Evolutionary conservation across 2,113 vertebrate genomes (phyloP), one percentile per base, ranked within the genome.

Genomic region (Pygoscelis antarcticus): DNA sequence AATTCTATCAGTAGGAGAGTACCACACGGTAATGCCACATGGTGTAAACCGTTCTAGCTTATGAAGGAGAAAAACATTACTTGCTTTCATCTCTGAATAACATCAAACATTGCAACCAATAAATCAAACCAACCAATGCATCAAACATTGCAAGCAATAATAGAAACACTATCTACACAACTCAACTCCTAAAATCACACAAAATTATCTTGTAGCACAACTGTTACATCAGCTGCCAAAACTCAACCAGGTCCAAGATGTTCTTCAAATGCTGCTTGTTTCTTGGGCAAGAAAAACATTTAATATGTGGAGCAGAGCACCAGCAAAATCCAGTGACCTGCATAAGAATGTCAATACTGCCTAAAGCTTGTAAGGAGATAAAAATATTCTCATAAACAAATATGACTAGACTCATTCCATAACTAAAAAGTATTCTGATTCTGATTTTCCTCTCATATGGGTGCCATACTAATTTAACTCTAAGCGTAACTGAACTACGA

Each of bases 1-100:
- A 21, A 82, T 57, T n/a, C 30, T 42, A 19, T 51, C 54, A 78
- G 42, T 27, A 84, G 71, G 66, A 54, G n/a, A 34, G 29, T 1
- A 3, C 7, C 5, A 49, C 52, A 17, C 0, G 0, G 19, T 11
- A 64, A 75, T 18, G 30, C 2, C 23, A 30, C 4, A 2, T 4
- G 20, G 44, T 8, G 36, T 3, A 44, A 44, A 58, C 47, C 23
- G 76, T 66, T 42, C 29, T 66, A 40, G 23, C 2, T 92, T 6
- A 27, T 12, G n/a, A 68, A 71, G 52, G 44, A 68, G 10, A 66
- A 92, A 83, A 87, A 15, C 17, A 25, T 25, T 3, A 65, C 21
- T 60, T 71, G 29, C 23, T 78, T 90, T 72, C 23, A 60, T 58
- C 78, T 44, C 26, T 68, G 14, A 66, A 36, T 55, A 85, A 85